Evolutionary conservation across 2,888 invertebrate species (phyloP).

Genomic region (Caenorhabditis drosophilae): DNA sequence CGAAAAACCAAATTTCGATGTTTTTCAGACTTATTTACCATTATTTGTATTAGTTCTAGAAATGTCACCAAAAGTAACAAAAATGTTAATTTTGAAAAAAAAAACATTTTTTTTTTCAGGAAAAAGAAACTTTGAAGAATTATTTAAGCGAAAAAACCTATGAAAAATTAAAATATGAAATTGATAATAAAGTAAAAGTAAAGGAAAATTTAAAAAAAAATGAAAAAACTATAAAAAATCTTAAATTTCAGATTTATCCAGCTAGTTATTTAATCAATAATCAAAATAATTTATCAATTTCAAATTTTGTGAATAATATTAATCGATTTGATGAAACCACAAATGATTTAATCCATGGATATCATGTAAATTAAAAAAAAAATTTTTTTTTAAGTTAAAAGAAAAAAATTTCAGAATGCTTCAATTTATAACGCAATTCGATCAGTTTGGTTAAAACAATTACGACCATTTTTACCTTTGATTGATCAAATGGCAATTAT

Average conservation of each 20-base stretch:
- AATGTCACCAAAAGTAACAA: conserved; percentile 31
- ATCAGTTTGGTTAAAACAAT: conserved; percentile 42
- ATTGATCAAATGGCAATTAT: conserved; percentile 50
- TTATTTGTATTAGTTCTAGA: conserved; percentile 35
- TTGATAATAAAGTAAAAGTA: conserved; percentile 34
- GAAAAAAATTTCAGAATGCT: conserved; percentile 38
- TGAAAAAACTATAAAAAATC: no score
- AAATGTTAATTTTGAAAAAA: not conserved
- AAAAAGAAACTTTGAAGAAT: conserved; percentile 22
- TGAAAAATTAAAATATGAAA: conserved; percentile 41
- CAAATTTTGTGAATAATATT: conserved; percentile 7
- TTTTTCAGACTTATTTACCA: conserved; percentile 46
- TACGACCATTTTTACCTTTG: conserved; percentile 40
- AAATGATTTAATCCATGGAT: conserved; percentile 35
- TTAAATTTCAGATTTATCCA: no score
- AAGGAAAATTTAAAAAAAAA: no score
- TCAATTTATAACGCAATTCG: conserved; percentile 48
- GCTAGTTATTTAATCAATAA: conserved; percentile 6
- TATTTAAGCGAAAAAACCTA: conserved; percentile 40
- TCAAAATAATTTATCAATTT: conserved; percentile 2
- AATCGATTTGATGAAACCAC: conserved; percentile 26
- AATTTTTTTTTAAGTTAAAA: conserved; percentile 1
- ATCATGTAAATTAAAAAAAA: conserved; percentile 45
- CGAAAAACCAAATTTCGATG: conserved; percentile 12
- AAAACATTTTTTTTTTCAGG: conserved; percentile 1